Evolutionary conservation across 64 coral and sea anemone genomes (phyloP).

Genomic region (Porites australiensis): DNA sequence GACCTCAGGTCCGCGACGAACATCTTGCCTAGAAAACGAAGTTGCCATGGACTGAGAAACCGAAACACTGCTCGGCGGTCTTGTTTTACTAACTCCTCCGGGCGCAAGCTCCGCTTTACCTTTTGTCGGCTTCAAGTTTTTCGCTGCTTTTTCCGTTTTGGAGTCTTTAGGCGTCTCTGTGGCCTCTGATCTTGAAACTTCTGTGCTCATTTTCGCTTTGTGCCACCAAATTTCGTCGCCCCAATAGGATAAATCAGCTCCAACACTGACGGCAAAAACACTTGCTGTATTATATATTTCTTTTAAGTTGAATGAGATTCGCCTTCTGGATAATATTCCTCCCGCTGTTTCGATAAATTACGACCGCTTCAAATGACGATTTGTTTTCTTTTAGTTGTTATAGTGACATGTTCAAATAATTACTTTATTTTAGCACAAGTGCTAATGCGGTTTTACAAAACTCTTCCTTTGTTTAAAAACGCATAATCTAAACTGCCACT

Average conservation of each 20-base stretch:
- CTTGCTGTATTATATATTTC: not conserved
- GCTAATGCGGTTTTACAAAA: not conserved
- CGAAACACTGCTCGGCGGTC: slow-evolving; percentile 44
- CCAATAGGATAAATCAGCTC: not conserved
- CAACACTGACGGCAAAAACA: not conserved
- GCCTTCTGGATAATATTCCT: not conserved
- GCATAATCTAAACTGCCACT: not conserved
- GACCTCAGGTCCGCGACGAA: slow-evolving; percentile 25
- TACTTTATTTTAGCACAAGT: not conserved
- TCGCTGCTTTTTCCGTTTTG: slow-evolving; percentile 78
- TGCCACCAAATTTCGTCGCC: not conserved
- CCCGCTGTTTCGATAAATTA: not conserved
- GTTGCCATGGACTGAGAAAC: slow-evolving; percentile 27
- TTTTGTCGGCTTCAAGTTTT: slow-evolving; percentile 62
- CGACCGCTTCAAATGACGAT: not conserved
- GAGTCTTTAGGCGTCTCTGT: not conserved
- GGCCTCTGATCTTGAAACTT: not conserved
- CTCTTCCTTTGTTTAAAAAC: slow-evolving; percentile 10
- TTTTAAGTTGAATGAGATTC: not conserved
- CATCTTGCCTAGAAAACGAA: slow-evolving; percentile 52
- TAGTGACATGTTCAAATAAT: slow-evolving; percentile 31
- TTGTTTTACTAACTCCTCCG: not conserved
- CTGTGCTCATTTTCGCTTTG: slow-evolving; percentile 12
- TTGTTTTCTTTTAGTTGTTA: slow-evolving; percentile 38
- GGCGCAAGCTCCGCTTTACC: slow-evolving; percentile 7